These are phyloP conservation scores for Geopemphigus sp. DNA, from an alignment of 1,140 invertebrate genomes.

Conservation along the genomic window DNA sequence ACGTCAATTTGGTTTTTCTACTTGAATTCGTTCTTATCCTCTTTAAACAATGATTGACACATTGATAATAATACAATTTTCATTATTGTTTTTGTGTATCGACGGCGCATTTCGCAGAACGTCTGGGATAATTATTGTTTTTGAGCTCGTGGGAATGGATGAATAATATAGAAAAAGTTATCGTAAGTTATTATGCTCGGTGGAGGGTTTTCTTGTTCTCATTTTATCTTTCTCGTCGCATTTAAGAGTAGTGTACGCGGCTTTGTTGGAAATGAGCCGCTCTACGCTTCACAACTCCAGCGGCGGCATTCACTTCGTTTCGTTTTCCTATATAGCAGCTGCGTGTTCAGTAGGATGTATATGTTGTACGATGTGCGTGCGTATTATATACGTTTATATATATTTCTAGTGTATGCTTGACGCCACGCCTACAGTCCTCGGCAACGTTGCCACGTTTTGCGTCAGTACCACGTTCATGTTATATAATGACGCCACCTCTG, in stretches of 20 bases:
- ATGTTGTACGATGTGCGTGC: slow-evolving; percentile 18
- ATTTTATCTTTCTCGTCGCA: not conserved
- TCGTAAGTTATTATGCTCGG: not conserved
- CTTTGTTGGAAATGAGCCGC: slow-evolving; percentile 38
- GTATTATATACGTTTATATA: slow-evolving; percentile 29
- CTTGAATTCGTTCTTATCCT: not conserved
- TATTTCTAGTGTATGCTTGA: slow-evolving; percentile 20
- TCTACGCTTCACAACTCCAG: slow-evolving; percentile 21
- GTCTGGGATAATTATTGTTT: not conserved
- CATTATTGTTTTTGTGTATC: not conserved
- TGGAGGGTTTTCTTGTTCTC: not conserved
- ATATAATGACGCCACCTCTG: slow-evolving; percentile 33
- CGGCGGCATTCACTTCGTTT: slow-evolving; percentile 45
- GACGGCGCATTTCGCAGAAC: not conserved
- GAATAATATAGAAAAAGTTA: slow-evolving; percentile 8
- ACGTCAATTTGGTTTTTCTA: not conserved
- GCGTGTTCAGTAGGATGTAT: slow-evolving; percentile 42
- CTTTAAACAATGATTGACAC: no score
- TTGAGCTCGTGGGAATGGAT: not conserved
- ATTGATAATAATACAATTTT: no score
- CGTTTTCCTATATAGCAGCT: slow-evolving; percentile 43
- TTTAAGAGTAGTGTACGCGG: not conserved
- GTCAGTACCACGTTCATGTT: slow-evolving; percentile 17
- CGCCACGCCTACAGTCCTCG: slow-evolving; percentile 33
- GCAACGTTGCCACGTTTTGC: slow-evolving; percentile 34